Evolutionary conservation across 1,140 invertebrate species (phyloP).

Genomic region (Parasteatoda tepidariorum): DNA sequence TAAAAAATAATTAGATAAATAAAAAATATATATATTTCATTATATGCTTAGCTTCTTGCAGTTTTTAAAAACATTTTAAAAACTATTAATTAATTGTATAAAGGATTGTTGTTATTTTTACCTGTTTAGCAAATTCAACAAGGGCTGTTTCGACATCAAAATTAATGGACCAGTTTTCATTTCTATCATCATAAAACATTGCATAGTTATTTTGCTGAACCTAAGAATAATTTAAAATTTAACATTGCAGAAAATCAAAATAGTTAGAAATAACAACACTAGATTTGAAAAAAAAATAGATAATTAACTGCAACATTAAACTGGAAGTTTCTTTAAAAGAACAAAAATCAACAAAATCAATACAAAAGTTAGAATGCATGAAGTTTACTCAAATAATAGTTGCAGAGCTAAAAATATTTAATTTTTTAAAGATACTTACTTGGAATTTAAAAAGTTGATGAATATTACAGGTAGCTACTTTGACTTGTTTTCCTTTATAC

Average conservation of each 20-base stretch:
- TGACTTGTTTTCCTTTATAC: slow-evolving; percentile 69
- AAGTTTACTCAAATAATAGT: background rate
- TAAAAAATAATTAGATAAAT: no score
- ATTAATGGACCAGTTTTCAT: slow-evolving; percentile 68
- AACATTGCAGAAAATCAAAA: background rate
- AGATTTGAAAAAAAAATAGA: no score
- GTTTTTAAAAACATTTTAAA: no score
- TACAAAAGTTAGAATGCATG: background rate
- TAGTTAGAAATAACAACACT: no score
- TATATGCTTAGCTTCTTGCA: no score
- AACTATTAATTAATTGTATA: no score
- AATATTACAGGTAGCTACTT: slow-evolving; percentile 68
- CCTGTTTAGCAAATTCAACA: slow-evolving; percentile 68
- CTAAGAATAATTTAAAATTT: slow-evolving; percentile 59
- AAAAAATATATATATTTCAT: no score
- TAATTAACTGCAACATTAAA: no score
- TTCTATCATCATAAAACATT: slow-evolving; percentile 69
- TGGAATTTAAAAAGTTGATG: slow-evolving; percentile 66
- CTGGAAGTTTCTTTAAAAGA: no score
- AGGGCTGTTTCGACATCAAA: slow-evolving; percentile 67
- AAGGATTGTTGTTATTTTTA: no score
- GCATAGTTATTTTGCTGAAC: slow-evolving; percentile 70
- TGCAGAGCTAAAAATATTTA: background rate
- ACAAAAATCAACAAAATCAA: no score
- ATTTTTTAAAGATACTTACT: slow-evolving; percentile 66